Evolutionary conservation across 2,888 invertebrate species (phyloP), one percentile per base, ranked within the genome.

Genomic region (Allolobophora icterica): DNA sequence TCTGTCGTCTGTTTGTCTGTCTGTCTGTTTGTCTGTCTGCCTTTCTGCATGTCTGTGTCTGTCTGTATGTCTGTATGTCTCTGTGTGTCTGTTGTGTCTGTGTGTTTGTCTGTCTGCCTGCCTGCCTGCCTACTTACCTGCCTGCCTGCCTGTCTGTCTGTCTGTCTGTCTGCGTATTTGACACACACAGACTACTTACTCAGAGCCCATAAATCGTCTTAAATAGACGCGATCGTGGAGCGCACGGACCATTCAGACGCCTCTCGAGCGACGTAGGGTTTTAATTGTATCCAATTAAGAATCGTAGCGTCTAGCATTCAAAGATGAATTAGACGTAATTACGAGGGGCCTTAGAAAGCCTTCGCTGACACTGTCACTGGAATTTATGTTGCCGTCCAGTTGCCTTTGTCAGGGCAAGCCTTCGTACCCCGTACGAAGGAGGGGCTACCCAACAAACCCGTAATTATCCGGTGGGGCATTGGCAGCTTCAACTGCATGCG

Each of bases 211-310:
- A 71, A 71, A 71, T 71, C n/a, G n/a, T 71, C 30, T n/a, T 71
- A 71, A 71, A 71, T 71, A 71, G 71, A 52, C 52, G 52, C 24
- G 52, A 52, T 52, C 52, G 52, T 24, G 52, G 52, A 52, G 21
- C 21, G 52, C 52, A 24, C 1, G 21, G n/a, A 13, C 71, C 71
- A 71, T 71, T 71, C 71, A 71, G n/a, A 71, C 30, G n/a, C 13
- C n/a, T n/a, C 8, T 1, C 24, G 30, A 71, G n/a, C 71, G 71
- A n/a, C 71, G 71, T 71, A 71, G 71, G 52, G 52, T 71, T 71
- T 71, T 71, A 71, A 71, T 71, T 71, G 71, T n/a, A n/a, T 71
- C 71, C 71, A 71, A 71, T 71, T 71, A 71, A 71, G n/a, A 71
- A 71, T 71, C 71, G n/a, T n/a, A 24, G 71, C 71, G 71, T 71